Percentiles rank a stretch among this genome's conserved stretches.
phyloP scores from a whole-genome alignment of 2,888 invertebrate species.

The Uropetala carovei region DNA sequence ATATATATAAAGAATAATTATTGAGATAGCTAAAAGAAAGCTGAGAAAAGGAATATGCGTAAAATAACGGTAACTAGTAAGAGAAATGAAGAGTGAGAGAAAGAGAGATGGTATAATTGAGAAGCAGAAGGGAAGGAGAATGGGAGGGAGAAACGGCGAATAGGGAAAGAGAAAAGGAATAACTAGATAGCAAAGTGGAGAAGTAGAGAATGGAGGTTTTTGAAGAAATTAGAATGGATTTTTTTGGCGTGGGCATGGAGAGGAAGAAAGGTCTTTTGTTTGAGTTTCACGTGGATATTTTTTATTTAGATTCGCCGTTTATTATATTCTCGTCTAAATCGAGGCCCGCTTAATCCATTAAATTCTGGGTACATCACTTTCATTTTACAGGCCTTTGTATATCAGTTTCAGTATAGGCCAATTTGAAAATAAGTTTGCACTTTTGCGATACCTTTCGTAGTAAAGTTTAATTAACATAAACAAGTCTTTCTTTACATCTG shows the following conservation, averaged over 20 bases:
- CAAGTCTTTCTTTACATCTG: too few species aligned
- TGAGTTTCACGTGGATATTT: slow-evolving; percentile 7
- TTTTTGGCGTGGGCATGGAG: too few species aligned
- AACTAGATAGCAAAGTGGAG: neutral
- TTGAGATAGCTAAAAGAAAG: too few species aligned
- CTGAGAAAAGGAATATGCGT: too few species aligned
- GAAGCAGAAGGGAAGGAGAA: neutral
- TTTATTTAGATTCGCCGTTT: neutral
- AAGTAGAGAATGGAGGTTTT: neutral
- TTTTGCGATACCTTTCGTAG: too few species aligned
- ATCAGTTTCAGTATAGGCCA: too few species aligned
- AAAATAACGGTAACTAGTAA: neutral
- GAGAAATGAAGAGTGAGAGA: neutral
- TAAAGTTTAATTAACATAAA: too few species aligned
- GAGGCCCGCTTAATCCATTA: neutral
- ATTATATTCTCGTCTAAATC: neutral
- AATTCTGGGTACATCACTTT: neutral
- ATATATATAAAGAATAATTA: too few species aligned
- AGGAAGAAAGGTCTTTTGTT: slow-evolving; percentile 1
- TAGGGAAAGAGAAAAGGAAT: neutral
- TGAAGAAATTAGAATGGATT: too few species aligned
- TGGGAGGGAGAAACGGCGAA: neutral
- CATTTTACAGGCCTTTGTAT: too few species aligned
- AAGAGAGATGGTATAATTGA: neutral
- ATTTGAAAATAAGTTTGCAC: too few species aligned